Conservation (phyloP, 2,797 vertebrate genomes). For the Sebastiscus tertius region DNA sequence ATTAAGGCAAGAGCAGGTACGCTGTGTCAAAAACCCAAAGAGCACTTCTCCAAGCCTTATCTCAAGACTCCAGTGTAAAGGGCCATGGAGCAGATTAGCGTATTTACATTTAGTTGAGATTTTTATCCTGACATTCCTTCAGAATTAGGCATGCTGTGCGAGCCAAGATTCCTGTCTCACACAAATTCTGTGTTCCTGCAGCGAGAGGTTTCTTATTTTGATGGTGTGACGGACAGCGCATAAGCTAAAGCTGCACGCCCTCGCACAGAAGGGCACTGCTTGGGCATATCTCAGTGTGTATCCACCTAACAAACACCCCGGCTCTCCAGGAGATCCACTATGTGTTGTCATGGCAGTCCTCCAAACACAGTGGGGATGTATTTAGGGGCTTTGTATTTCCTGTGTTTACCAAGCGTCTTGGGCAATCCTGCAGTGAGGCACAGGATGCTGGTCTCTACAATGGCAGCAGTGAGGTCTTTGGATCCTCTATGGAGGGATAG, state of each 20-base stretch:
- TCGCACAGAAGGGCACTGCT: constrained; percentile 58
- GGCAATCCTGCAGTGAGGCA: constrained; percentile 58
- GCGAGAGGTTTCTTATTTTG: constrained; percentile 42
- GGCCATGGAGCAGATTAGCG: constrained; percentile 63
- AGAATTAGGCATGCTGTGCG: constrained; percentile 52
- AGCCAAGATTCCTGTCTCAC: constrained; percentile 47
- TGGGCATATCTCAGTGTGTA: constrained; percentile 78
- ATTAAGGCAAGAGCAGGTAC: constrained; percentile 49
- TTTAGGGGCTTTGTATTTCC: constrained; percentile 72
- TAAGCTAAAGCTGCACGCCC: constrained; percentile 49
- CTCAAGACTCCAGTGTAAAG: constrained; percentile 50
- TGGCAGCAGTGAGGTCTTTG: constrained; percentile 46
- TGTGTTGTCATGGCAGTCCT: constrained; percentile 73
- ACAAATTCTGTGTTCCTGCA: constrained; percentile 46
- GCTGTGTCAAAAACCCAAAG: constrained; percentile 44
- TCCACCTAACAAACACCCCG: constrained; percentile 54
- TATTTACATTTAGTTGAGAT: constrained; percentile 66
- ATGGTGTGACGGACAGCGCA: constrained; percentile 48
- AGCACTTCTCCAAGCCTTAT: constrained; percentile 56
- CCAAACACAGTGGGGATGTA: constrained; percentile 68
- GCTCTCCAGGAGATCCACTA: constrained; percentile 61
- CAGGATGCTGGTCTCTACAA: constrained; percentile 64
- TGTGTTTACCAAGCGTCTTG: constrained; percentile 74
- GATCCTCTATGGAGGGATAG: constrained; percentile 28
- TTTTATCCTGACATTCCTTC: constrained; percentile 69